Evolutionary conservation across 2,888 invertebrate genomes (phyloP).

Genomic region (Seladonia tumulorum): DNA sequence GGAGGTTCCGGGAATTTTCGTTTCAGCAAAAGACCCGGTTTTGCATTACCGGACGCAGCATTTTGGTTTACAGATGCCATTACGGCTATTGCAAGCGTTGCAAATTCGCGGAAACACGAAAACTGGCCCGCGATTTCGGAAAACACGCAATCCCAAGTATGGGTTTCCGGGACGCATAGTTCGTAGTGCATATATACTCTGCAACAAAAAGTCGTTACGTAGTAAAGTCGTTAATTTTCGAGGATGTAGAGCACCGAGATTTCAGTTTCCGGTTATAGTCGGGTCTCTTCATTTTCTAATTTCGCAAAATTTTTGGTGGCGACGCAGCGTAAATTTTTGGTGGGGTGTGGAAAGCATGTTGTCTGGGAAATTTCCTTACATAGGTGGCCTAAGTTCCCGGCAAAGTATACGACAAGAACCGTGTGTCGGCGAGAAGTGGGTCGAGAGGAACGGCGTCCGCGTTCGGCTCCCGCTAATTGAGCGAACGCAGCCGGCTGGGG

Average conservation of each 20-base stretch:
- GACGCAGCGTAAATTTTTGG: background rate
- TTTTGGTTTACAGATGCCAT: background rate
- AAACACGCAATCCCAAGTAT: background rate
- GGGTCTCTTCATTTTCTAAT: no score
- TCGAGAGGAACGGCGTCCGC: conserved; percentile 46
- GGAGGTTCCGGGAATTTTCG: background rate
- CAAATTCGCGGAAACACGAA: conserved; percentile 35
- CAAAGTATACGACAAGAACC: conserved; percentile 47
- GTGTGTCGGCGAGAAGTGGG: conserved; percentile 54
- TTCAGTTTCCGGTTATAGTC: no score
- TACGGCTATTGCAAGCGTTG: background rate
- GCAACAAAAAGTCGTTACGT: background rate
- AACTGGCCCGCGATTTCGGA: conserved; percentile 39
- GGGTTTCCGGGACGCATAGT: background rate
- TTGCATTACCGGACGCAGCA: background rate
- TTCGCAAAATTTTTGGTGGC: background rate
- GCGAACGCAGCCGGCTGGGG: conserved; percentile 25
- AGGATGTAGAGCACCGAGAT: background rate
- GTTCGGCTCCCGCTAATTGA: conserved; percentile 69
- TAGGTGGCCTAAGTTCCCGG: conserved; percentile 18
- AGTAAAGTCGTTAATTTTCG: background rate
- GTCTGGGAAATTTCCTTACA: conserved; percentile 20
- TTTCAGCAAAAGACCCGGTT: background rate
- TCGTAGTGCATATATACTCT: background rate
- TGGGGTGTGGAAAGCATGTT: background rate